Evolutionary conservation across 2,888 invertebrate species (phyloP).

Genomic region (Ennomos fuscantarius): DNA sequence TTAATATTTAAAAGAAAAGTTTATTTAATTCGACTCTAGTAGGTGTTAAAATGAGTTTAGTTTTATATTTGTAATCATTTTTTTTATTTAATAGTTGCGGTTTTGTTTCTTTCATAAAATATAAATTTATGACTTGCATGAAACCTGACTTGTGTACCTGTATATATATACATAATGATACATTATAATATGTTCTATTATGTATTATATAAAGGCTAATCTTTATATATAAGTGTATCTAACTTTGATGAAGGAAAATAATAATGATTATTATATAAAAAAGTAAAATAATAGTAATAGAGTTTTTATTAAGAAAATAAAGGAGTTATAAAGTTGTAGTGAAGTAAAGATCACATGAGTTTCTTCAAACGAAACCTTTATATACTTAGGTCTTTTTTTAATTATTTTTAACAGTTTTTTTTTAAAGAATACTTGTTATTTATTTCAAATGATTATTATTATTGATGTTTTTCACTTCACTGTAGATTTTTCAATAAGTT

Average conservation of each 20-base stretch:
- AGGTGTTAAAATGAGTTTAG: constrained; percentile 67
- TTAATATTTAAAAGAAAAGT: constrained; percentile 70
- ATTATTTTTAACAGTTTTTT: constrained; percentile 83
- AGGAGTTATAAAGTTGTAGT: constrained; percentile 76
- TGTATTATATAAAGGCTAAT: constrained; percentile 65
- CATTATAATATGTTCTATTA: constrained; percentile 50
- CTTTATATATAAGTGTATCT: constrained; percentile 78
- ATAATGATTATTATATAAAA: constrained; percentile 80
- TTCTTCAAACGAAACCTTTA: constrained; percentile 67
- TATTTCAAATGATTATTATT: constrained; percentile 85
- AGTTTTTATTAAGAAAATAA: constrained; percentile 84
- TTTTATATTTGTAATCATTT: constrained; percentile 46
- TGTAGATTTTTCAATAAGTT: constrained; percentile 76
- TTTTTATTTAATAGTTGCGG: constrained; percentile 44
- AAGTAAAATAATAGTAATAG: constrained; percentile 83
- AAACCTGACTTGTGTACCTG: constrained; percentile 50
- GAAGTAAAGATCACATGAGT: constrained; percentile 74
- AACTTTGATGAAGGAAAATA: constrained; percentile 80
- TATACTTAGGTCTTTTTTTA: constrained; percentile 66
- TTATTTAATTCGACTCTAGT: constrained; percentile 81
- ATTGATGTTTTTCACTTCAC: constrained; percentile 78
- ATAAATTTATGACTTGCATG: constrained; percentile 44
- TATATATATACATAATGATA: constrained; percentile 53
- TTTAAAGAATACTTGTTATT: constrained; percentile 81
- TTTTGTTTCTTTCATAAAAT: constrained; percentile 48